Conservation (phyloP, 2,113 vertebrate genomes). For the Trogon melanurus region DNA sequence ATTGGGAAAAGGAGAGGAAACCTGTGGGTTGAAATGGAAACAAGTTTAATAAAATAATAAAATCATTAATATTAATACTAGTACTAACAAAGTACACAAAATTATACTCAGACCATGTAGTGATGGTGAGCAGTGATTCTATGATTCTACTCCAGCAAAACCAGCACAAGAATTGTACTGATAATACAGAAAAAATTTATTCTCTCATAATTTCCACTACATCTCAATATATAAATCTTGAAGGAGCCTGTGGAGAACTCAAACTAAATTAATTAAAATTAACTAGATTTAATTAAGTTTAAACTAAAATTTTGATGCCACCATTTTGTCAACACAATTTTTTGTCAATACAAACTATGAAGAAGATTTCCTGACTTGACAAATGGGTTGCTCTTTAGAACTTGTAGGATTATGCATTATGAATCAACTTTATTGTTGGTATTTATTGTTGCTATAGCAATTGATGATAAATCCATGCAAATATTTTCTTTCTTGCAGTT, state of each 20-base stretch:
- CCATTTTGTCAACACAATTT: background rate
- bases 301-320: background rate
- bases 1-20: too few relatives aligned
- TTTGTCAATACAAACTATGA: background rate
- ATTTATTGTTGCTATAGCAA: background rate
- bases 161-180: too few relatives aligned
- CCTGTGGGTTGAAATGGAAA: too few relatives aligned
- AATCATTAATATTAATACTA: too few relatives aligned
- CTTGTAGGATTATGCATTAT: background rate
- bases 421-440: background rate
- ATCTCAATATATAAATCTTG: background rate
- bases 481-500: background rate
- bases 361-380: background rate
- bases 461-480: background rate
- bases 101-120: too few relatives aligned
- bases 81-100: too few relatives aligned
- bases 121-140: too few relatives aligned
- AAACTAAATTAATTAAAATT: background rate
- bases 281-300: background rate
- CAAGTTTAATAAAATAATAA: too few relatives aligned
- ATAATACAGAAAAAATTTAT: too few relatives aligned
- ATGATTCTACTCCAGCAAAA: too few relatives aligned
- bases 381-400: background rate
- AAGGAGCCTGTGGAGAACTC: background rate
- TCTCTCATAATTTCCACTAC: background rate